Percentiles rank a stretch among this genome's conserved stretches.
phyloP scores from a whole-genome alignment of 2,113 vertebrate genomes.

The Notarius lentiginosus region DNA sequence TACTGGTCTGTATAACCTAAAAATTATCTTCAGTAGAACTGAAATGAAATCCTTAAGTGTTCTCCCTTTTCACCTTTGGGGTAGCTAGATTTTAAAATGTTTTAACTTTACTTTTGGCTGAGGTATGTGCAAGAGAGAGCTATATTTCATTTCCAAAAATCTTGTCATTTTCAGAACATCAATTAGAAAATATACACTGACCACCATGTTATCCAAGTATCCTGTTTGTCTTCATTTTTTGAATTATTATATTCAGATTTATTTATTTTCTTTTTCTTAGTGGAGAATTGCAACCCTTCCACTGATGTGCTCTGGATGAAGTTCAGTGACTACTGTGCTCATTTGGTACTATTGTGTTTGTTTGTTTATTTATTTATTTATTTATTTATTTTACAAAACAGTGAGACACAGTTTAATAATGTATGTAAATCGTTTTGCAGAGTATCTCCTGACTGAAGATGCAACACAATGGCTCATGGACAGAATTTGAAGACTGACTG shows the following conservation, averaged over 20 bases:
- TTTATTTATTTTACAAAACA: background rate
- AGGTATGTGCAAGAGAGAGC: background rate
- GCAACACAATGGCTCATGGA: slow-evolving; percentile 65
- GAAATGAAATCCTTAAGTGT: too few species aligned
- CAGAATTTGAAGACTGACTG: slow-evolving; percentile 58
- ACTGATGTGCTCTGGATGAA: slow-evolving; percentile 32
- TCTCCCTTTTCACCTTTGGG: too few species aligned
- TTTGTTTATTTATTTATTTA: background rate
- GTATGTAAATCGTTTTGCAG: slow-evolving; percentile 55
- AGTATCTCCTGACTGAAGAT: background rate
- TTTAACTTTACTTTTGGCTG: background rate
- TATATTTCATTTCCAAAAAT: background rate
- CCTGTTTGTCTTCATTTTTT: background rate
- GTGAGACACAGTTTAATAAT: background rate
- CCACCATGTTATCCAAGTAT: background rate
- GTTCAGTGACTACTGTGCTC: slow-evolving; percentile 30
- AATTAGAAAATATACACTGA: background rate
- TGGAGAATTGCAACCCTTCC: slow-evolving; percentile 23
- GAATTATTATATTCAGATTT: background rate
- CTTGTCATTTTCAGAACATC: background rate
- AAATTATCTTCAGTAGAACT: background rate
- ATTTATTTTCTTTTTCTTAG: slow-evolving; percentile 17
- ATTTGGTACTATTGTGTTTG: background rate
- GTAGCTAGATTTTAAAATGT: background rate
- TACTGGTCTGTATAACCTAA: background rate